Conservation (phyloP, 2,113 vertebrate species). For the Siniperca knerii region DNA sequence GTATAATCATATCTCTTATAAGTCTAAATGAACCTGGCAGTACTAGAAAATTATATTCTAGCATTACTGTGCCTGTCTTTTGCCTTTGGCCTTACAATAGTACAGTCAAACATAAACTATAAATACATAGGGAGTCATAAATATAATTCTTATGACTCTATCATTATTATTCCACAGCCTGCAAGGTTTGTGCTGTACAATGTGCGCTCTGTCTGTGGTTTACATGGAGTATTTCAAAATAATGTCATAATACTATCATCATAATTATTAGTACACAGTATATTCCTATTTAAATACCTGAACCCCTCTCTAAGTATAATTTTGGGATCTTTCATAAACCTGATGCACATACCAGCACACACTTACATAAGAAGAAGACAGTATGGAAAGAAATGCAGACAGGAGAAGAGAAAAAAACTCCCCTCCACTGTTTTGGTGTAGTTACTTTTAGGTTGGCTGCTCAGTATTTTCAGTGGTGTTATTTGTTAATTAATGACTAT, state of each 20-base stretch:
- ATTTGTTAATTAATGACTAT: slow-evolving; percentile 65
- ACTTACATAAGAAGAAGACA: slow-evolving; percentile 21
- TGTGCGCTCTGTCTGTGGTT: slow-evolving; percentile 21
- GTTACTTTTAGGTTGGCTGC: slow-evolving; percentile 25
- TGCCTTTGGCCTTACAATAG: background rate
- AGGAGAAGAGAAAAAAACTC: background rate
- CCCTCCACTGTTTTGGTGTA: slow-evolving; percentile 32
- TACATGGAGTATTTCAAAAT: slow-evolving; percentile 52
- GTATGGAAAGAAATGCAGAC: slow-evolving; percentile 7
- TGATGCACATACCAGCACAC: slow-evolving; percentile 41
- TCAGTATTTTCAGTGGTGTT: slow-evolving; percentile 34
- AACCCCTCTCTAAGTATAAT: slow-evolving; percentile 13
- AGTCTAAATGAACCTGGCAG: background rate
- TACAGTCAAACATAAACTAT: background rate
- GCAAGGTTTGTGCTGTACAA: background rate
- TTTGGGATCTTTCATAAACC: slow-evolving; percentile 22
- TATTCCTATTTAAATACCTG: slow-evolving; percentile 43
- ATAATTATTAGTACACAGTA: slow-evolving; percentile 37
- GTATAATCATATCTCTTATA: background rate
- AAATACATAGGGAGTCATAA: slow-evolving; percentile 10
- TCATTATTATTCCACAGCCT: slow-evolving; percentile 26
- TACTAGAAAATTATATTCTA: background rate
- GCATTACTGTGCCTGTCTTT: background rate
- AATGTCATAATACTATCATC: slow-evolving; percentile 37
- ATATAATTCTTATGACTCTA: slow-evolving; percentile 20